A percentile compares a stretch with the other conserved stretches of the same genome.
These are phyloP conservation scores for Dilophus febrilis DNA, from an alignment of 2,888 invertebrate genomes.

Conservation along the genomic window DNA sequence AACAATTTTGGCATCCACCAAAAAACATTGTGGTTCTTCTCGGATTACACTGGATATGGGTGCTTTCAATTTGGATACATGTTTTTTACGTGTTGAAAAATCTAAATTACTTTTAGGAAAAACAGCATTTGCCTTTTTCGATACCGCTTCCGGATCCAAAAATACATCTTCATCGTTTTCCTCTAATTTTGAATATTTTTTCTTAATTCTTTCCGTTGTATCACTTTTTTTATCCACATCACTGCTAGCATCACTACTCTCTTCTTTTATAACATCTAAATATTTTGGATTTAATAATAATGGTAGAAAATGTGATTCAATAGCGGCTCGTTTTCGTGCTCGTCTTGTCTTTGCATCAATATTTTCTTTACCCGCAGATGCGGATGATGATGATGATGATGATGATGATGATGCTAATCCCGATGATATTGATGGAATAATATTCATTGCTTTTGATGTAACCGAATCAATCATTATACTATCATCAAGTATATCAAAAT, in stretches of 20 bases:
- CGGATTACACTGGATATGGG: conserved; percentile 23
- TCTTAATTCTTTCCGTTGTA: conserved; percentile 10
- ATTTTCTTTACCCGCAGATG: conserved; percentile 9
- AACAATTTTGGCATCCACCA: conserved; percentile 44
- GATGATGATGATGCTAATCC: too few species aligned
- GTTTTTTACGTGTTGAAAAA: conserved; percentile 21
- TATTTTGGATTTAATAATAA: conserved; percentile 39
- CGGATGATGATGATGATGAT: too few species aligned
- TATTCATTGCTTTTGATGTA: background rate
- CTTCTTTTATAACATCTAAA: conserved; percentile 62
- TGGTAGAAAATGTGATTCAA: conserved; percentile 39
- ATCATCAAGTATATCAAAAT: too few species aligned
- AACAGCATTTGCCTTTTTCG: conserved; percentile 24
- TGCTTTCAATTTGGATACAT: conserved; percentile 8
- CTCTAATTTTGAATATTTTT: conserved; percentile 14
- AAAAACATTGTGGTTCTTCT: conserved; percentile 30
- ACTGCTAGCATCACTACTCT: conserved; percentile 51
- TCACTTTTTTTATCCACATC: conserved; percentile 34
- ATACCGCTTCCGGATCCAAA: conserved; percentile 23
- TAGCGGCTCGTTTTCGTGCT: conserved; percentile 34
- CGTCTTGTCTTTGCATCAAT: conserved; percentile 28
- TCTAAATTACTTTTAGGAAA: conserved; percentile 29
- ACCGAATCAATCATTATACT: too few species aligned
- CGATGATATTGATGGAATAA: too few species aligned
- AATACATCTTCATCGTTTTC: conserved; percentile 36